These are phyloP conservation scores for Sylvia atricapilla DNA, from an alignment of 2,113 vertebrate genomes.

Conservation along the genomic window DNA sequence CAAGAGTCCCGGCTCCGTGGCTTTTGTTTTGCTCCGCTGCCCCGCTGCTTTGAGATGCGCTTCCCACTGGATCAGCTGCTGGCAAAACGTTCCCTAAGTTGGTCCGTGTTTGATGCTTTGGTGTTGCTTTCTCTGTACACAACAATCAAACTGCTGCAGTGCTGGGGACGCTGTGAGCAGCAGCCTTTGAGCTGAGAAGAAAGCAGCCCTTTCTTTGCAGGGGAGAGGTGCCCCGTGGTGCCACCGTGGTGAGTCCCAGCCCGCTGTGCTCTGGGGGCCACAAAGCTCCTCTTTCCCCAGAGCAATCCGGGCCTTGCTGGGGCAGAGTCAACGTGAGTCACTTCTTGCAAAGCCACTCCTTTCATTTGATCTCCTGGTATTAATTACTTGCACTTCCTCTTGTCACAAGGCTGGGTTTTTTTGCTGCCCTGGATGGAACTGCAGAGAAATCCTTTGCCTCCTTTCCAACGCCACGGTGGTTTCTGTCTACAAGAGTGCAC, in stretches of 20 bases:
- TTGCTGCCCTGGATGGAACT: background rate
- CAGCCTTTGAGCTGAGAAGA: conserved; percentile 30
- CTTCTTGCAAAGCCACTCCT: conserved; percentile 14
- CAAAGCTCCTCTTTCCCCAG: background rate
- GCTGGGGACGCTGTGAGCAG: background rate
- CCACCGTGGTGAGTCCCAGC: background rate
- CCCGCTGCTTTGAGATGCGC: background rate
- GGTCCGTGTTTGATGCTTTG: background rate
- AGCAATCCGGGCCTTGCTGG: background rate
- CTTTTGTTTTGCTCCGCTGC: background rate
- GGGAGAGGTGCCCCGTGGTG: background rate
- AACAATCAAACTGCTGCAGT: background rate
- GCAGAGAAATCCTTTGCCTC: background rate
- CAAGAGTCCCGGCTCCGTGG: background rate
- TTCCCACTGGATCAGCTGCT: conserved; percentile 23
- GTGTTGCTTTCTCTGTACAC: background rate
- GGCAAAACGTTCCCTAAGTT: background rate
- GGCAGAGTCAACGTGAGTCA: background rate
- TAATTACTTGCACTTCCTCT: conserved; percentile 24
- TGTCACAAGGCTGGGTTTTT: background rate
- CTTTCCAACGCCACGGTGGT: background rate
- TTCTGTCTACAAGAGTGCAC: background rate
- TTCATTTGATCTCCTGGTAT: conserved; percentile 17
- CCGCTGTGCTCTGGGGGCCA: background rate
- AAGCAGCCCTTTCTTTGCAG: background rate